These are phyloP conservation scores for Oryzias melastigma DNA, from an alignment of 2,113 vertebrate species.

Conservation along the genomic window DNA sequence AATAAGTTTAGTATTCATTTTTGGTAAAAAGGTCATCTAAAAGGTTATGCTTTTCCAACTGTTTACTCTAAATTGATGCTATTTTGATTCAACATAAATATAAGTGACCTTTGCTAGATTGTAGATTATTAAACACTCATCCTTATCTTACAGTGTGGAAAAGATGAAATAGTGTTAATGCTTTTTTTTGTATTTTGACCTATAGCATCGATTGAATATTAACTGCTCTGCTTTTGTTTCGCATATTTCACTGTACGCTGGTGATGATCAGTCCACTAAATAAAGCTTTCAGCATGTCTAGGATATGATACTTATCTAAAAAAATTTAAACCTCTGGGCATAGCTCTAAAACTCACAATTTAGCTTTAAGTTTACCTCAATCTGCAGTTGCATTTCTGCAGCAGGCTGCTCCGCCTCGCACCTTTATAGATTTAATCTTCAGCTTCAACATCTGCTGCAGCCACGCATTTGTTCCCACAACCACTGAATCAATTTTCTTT, in stretches of 20 bases:
- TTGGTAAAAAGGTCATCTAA: conserved; percentile 54
- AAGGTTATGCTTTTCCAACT: conserved; percentile 24
- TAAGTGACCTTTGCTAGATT: conserved; percentile 45
- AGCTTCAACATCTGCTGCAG: too few relatives aligned
- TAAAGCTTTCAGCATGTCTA: too few relatives aligned
- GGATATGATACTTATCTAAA: too few relatives aligned
- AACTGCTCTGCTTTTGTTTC: too few relatives aligned
- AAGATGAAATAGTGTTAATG: neutral
- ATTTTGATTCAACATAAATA: conserved; percentile 35
- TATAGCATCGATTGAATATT: too few relatives aligned
- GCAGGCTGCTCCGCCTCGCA: too few relatives aligned
- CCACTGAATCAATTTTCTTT: too few relatives aligned
- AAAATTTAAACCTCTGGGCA: neutral
- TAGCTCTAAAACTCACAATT: neutral
- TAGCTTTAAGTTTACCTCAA: conserved; percentile 1
- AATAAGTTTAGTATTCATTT: conserved; percentile 35
- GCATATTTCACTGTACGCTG: too few relatives aligned
- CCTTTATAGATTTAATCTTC: too few relatives aligned
- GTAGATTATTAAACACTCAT: conserved; percentile 28
- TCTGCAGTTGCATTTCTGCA: neutral
- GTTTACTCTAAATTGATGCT: conserved; percentile 17
- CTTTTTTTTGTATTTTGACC: neutral
- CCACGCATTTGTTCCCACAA: too few relatives aligned
- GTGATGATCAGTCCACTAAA: too few relatives aligned
- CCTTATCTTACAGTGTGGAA: neutral